Evolutionary conservation across 2,113 vertebrate genomes (phyloP), one percentile per base, ranked within the genome.

Genomic region (Crotophaga sulcirostris): DNA sequence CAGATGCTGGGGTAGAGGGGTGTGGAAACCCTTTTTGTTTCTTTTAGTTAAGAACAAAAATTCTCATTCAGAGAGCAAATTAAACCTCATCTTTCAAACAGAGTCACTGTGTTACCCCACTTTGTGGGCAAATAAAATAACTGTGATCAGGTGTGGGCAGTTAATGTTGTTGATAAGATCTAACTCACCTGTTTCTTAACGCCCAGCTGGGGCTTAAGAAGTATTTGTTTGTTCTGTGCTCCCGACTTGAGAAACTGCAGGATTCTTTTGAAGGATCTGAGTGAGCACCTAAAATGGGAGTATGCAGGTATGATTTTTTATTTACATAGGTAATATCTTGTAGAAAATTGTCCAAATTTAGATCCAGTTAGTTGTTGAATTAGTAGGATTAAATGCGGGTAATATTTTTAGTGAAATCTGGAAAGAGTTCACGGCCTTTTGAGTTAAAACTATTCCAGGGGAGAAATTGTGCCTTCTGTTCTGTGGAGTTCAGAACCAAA

Each of bases 161-260:
- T 14, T 54, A 73, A 33, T 62, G 10, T 1, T 28, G 33, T 18
- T 69, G 45, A 29, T 60, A n/a, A 36, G 29, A 45, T 88, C 24
- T 25, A 26, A 25, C 5, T 72, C n/a, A 45, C 6, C 31, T 56
- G 10, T 59, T 63, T 15, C 31, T 67, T 59, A 42, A 67, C 78
- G 36, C 25, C 15, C 12, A 17, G 6, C 0, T 9, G 7, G 8
- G 8, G 17, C 3, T 4, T 1, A 3, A 19, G 11, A 36, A 0
- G 0, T 6, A 2, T 72, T 70, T 91, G 16, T 1, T 74, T 3
- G 4, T 5, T 0, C 17, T 59, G 29, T 52, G 5, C 6, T 36
- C 14, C 2, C 5, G 13, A 26, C 29, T 11, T 40, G 34, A 33
- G 63, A 16, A 58, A 7, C 3, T 13, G 1, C 1, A 16, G 17